Evolutionary conservation across 2,888 invertebrate species (phyloP), one percentile per base, ranked within the genome.

Genomic region (Tetropium fuscum): DNA sequence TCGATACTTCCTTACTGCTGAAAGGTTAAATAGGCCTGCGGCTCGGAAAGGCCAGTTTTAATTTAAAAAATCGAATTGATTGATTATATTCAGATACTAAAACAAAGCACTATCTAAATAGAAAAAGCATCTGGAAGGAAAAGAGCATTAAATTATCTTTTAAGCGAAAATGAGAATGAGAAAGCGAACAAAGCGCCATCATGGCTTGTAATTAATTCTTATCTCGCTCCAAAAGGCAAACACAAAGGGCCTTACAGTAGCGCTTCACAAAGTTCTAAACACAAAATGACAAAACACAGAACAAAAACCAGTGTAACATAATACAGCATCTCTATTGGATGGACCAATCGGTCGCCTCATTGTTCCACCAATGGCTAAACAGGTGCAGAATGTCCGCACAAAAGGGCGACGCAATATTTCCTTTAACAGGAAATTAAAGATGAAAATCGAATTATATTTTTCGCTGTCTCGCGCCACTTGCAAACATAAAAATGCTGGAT

Each of bases 141-240:
- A 58, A 61, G 51, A 74, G 74, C 80, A 80, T 80, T 80, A 80
- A 80, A 80, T 80, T 78, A 79, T 79, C 78, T 79, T 66, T 65
- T 72, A 72, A 76, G 71, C 71, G 75, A 75, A 78, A 80, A 79
- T 77, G 79, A 75, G 78, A 80, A 79, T 77, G 78, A 75, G 78
- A 78, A 63, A 75, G 77, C 71, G 77, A 80, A 81, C 78, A 81
- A 82, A 76, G 76, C 69, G 60, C 71, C 75, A 78, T 79, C 79
- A 76, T 75, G 78, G 80, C 78, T 81, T 76, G 81, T 82, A 82
- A 82, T 83, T 83, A 83, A 83, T 83, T 82, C 82, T 83, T 83
- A 83, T 83, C 82, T 80, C 80, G 80, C 81, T 80, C 74, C 79
- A 79, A 75, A 75, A 82, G 79, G 68, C 77, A 74, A 69, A 69